These are phyloP conservation scores for Nyctibius bracteatus DNA, from an alignment of 2,113 vertebrate genomes.

Conservation along the genomic window DNA sequence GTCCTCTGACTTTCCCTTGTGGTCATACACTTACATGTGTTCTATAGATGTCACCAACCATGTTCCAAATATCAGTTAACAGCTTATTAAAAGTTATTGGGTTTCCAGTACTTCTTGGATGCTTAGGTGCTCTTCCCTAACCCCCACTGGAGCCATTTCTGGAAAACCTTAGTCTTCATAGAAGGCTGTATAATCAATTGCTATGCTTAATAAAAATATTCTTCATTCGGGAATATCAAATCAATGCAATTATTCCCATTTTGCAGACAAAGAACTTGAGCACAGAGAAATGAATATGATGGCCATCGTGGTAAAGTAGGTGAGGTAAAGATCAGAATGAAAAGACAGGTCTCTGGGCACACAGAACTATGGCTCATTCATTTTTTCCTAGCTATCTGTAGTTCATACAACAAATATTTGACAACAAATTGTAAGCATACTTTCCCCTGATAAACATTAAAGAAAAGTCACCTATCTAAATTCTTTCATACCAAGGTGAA, in stretches of 20 bases:
- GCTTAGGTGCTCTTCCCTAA: background rate
- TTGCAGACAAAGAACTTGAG: background rate
- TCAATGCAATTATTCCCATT: background rate
- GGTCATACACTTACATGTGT: rapidly evolving
- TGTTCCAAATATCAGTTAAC: background rate
- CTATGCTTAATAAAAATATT: background rate
- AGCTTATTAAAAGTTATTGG: background rate
- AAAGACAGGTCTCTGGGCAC: background rate
- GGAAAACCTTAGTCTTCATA: background rate
- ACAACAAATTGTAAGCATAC: background rate
- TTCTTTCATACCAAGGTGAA: background rate
- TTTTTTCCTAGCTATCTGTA: background rate
- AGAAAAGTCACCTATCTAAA: background rate
- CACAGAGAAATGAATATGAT: rapidly evolving
- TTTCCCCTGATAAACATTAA: background rate
- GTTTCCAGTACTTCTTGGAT: background rate
- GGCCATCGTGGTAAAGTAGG: background rate
- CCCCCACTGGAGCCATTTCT: background rate
- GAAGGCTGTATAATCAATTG: background rate
- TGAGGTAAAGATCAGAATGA: background rate
- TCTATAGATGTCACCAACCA: background rate
- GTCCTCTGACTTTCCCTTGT: background rate
- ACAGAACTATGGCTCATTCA: background rate
- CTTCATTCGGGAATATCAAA: background rate
- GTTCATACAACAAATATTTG: background rate